These are phyloP conservation scores for Galendromus occidentalis DNA, from an alignment of 1,140 invertebrate genomes.

Conservation along the genomic window DNA sequence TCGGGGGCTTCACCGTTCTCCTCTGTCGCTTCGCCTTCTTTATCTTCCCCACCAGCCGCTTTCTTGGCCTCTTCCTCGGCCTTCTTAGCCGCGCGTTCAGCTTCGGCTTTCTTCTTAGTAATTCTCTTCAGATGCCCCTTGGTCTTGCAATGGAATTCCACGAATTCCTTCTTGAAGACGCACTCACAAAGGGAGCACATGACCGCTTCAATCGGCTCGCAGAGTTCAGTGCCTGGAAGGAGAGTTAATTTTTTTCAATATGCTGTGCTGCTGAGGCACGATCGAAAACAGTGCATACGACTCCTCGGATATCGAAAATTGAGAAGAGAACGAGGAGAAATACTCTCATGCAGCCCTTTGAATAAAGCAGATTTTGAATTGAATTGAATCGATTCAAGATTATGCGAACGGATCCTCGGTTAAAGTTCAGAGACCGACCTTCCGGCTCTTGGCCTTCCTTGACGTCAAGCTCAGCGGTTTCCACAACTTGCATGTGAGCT, in stretches of 20 bases:
- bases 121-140: constrained; percentile 9
- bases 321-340: too few relatives aligned
- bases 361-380: too few relatives aligned
- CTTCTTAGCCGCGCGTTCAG: constrained; percentile 1
- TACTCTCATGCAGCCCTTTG: too few relatives aligned
- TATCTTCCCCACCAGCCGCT: background rate
- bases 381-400: too few relatives aligned
- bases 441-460: constrained; percentile 5
- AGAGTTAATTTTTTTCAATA: too few relatives aligned
- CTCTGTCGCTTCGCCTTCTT: background rate
- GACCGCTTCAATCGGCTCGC: background rate
- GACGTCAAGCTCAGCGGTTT: constrained; percentile 8
- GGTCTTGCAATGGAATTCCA: constrained; percentile 1
- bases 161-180: constrained; percentile 7
- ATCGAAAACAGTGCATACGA: too few relatives aligned
- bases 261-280: too few relatives aligned
- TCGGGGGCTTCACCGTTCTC: background rate
- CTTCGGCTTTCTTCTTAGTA: constrained; percentile 1
- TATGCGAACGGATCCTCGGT: too few relatives aligned
- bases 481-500: constrained; percentile 7
- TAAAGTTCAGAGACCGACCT: background rate
- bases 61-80: background rate
- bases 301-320: too few relatives aligned
- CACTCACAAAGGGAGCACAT: constrained; percentile 1
- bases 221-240: background rate